These are phyloP conservation scores for Trichogramma pretiosum DNA, from an alignment of 1,140 invertebrate species.

Conservation along the genomic window DNA sequence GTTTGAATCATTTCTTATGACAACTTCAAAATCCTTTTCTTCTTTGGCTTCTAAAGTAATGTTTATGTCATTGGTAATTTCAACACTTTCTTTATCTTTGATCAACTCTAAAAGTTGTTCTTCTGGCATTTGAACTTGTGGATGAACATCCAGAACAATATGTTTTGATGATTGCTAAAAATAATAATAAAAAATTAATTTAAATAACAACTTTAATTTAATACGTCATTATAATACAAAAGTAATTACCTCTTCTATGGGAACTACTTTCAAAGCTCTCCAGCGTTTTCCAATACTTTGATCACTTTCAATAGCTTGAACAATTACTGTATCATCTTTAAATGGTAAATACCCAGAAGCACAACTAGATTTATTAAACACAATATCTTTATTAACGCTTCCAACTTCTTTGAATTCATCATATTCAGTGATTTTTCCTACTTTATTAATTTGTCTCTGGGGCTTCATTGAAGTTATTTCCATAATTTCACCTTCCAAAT, in stretches of 20 bases:
- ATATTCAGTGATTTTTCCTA: slow-evolving; percentile 49
- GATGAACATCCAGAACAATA: neutral
- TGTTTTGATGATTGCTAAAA: slow-evolving; percentile 1
- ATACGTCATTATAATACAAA: slow-evolving; percentile 8
- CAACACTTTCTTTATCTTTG: slow-evolving; percentile 38
- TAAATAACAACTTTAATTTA: slow-evolving; percentile 1
- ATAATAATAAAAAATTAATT: slow-evolving; percentile 1
- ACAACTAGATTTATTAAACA: slow-evolving; percentile 48
- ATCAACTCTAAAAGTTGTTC: slow-evolving; percentile 21
- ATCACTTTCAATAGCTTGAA: slow-evolving; percentile 59
- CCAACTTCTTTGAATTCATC: slow-evolving; percentile 40
- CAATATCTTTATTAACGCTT: slow-evolving; percentile 45
- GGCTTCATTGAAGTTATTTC: slow-evolving; percentile 49
- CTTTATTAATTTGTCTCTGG: slow-evolving; percentile 44
- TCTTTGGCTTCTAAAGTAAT: slow-evolving; percentile 36
- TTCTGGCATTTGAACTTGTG: neutral
- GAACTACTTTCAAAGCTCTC: slow-evolving; percentile 51
- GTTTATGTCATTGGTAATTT: slow-evolving; percentile 35
- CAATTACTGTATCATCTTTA: slow-evolving; percentile 50
- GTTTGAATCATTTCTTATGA: slow-evolving; percentile 35
- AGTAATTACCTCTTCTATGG: slow-evolving; percentile 30
- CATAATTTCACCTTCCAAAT: slow-evolving; percentile 48
- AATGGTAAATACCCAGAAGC: slow-evolving; percentile 45
- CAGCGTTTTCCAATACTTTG: slow-evolving; percentile 49
- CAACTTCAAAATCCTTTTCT: slow-evolving; percentile 28